These are phyloP conservation scores for Orius insidiosus DNA, from an alignment of 1,140 invertebrate species.

Conservation along the genomic window DNA sequence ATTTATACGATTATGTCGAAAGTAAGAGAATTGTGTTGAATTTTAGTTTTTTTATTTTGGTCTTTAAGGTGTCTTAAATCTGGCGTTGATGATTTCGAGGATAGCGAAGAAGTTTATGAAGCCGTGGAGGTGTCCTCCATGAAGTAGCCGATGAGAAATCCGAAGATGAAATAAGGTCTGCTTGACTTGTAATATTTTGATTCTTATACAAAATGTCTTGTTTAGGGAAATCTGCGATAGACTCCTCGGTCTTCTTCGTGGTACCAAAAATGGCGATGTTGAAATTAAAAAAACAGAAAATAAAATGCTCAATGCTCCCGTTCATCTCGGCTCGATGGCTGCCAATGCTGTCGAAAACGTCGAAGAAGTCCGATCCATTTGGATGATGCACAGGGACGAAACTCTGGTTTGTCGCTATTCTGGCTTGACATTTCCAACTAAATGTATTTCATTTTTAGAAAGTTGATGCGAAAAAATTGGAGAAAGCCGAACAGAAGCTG, in stretches of 20 bases:
- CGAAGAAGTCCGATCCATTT: constrained; percentile 63
- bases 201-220: too few relatives aligned
- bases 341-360: constrained; percentile 42
- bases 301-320: constrained; percentile 71
- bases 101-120: constrained; percentile 79
- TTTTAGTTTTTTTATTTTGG: neutral
- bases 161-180: constrained; percentile 62
- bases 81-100: constrained; percentile 72
- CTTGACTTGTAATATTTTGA: too few relatives aligned
- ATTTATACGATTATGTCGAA: constrained; percentile 74
- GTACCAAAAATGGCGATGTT: constrained; percentile 19
- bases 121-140: constrained; percentile 80
- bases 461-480: constrained; percentile 89
- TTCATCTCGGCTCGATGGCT: constrained; percentile 70
- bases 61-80: constrained; percentile 45
- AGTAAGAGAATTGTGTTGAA: constrained; percentile 40
- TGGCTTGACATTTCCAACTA: neutral
- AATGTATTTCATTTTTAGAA: constrained; percentile 40
- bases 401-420: constrained; percentile 37
- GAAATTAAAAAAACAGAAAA: constrained; percentile 34
- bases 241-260: constrained; percentile 51
- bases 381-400: constrained; percentile 67
- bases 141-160: constrained; percentile 60
- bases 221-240: constrained; percentile 54
- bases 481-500: constrained; percentile 89